phyloP scores from a whole-genome alignment of 2,797 vertebrate species.

The Leptatherina wallacei region DNA sequence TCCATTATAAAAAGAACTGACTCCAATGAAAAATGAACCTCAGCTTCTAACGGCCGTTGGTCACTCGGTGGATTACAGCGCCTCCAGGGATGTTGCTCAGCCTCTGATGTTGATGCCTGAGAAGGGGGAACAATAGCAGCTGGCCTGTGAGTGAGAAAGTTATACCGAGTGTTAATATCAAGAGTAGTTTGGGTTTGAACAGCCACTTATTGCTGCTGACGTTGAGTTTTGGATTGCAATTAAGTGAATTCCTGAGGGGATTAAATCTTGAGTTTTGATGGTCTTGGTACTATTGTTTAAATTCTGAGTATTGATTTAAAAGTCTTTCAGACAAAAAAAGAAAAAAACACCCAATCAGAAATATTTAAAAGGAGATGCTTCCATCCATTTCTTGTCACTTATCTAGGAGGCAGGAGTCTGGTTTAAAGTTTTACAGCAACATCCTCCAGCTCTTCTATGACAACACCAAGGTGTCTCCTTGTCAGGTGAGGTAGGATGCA shows the following conservation, averaged over 20 bases:
- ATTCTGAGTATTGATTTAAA: no score
- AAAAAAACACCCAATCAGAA: background rate
- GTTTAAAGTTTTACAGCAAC: no score
- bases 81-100: slow-evolving; percentile 54
- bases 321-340: background rate
- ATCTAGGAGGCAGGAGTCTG: no score
- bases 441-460: no score
- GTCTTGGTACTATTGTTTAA: no score
- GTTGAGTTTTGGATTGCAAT: slow-evolving; percentile 31
- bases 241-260: slow-evolving; percentile 5
- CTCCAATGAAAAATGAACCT: slow-evolving; percentile 73
- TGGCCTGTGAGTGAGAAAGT: slow-evolving; percentile 57
- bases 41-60: slow-evolving; percentile 50
- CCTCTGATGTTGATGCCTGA: slow-evolving; percentile 59
- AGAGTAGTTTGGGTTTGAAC: slow-evolving; percentile 49
- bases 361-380: background rate
- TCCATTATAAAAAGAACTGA: slow-evolving; percentile 81
- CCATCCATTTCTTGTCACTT: background rate
- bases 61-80: slow-evolving; percentile 64
- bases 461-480: background rate
- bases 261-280: background rate
- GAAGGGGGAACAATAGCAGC: slow-evolving; percentile 51
- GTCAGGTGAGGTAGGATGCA: background rate
- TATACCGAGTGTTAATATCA: slow-evolving; percentile 60
- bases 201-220: slow-evolving; percentile 24